These are phyloP conservation scores for Berghia stephanieae DNA, from an alignment of 1,140 invertebrate species.

Conservation along the genomic window DNA sequence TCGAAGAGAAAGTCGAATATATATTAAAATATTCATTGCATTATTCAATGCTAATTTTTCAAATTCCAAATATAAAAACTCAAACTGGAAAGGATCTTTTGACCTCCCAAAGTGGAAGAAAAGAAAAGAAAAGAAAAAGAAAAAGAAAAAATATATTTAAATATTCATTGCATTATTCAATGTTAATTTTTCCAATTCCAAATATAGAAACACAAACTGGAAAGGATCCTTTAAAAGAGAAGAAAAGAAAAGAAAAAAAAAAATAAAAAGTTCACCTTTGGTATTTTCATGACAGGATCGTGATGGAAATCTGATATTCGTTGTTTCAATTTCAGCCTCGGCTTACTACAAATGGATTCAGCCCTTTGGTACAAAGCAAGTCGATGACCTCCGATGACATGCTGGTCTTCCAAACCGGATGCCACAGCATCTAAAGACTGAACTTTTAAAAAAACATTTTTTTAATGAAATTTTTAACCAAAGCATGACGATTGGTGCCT, in stretches of 20 bases:
- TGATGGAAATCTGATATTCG: slow-evolving; percentile 51
- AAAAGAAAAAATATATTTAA: not conserved
- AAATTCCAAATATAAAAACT: no score
- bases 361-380: slow-evolving; percentile 67
- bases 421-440: slow-evolving; percentile 63
- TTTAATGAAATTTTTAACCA: slow-evolving; percentile 12
- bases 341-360: slow-evolving; percentile 58
- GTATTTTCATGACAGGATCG: slow-evolving; percentile 53
- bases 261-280: slow-evolving; percentile 58
- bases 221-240: no score
- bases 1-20: no score
- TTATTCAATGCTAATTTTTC: no score
- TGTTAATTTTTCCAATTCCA: not conserved
- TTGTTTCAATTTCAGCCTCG: slow-evolving; percentile 46
- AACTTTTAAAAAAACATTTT: no score
- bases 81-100: no score
- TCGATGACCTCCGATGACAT: slow-evolving; percentile 64
- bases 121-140: not conserved
- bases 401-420: slow-evolving; percentile 63
- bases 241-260: not conserved
- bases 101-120: no score
- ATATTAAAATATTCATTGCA: no score
- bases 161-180: not conserved
- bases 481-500: not conserved
- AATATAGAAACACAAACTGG: no score